phyloP scores from a whole-genome alignment of 2,888 invertebrate species.

The Philereme transversata region DNA sequence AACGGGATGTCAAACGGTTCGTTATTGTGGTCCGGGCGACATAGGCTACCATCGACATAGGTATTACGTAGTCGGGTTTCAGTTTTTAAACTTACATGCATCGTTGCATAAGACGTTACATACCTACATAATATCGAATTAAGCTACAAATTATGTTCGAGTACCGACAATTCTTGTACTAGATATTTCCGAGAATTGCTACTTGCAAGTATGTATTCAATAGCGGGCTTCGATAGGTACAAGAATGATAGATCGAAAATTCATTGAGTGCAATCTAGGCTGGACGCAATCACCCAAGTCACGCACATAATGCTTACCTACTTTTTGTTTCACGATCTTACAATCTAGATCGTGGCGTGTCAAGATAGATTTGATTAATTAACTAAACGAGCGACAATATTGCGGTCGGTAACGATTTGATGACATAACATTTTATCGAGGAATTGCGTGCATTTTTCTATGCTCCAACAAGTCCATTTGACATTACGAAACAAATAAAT shows the following conservation, averaged over 20 bases:
- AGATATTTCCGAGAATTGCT: too few species aligned
- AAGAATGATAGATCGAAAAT: slow-evolving; percentile 23
- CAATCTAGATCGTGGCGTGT: slow-evolving; percentile 40
- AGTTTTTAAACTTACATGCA: too few species aligned
- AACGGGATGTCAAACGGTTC: too few species aligned
- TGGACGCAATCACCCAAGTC: slow-evolving; percentile 37
- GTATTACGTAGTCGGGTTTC: too few species aligned
- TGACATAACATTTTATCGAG: slow-evolving; percentile 39
- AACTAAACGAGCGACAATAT: slow-evolving; percentile 35
- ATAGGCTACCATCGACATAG: too few species aligned
- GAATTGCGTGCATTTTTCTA: slow-evolving; percentile 31
- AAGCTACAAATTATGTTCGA: too few species aligned
- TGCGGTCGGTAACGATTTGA: slow-evolving; percentile 34
- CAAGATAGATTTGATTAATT: slow-evolving; percentile 43
- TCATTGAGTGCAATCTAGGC: slow-evolving; percentile 23
- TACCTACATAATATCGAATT: too few species aligned
- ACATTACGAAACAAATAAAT: slow-evolving; percentile 9
- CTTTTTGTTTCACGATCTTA: slow-evolving; percentile 36
- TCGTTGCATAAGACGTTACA: too few species aligned
- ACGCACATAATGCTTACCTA: slow-evolving; percentile 35
- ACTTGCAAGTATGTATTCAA: too few species aligned
- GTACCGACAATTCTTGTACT: too few species aligned
- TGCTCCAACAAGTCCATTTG: slow-evolving; percentile 12
- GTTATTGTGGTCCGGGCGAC: too few species aligned
- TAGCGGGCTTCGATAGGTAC: not conserved